A percentile compares a stretch with the other conserved stretches of the same genome.
Evolutionary conservation across 2,797 vertebrate genomes (phyloP).

Genomic region (Chloroceryle amazona): DNA sequence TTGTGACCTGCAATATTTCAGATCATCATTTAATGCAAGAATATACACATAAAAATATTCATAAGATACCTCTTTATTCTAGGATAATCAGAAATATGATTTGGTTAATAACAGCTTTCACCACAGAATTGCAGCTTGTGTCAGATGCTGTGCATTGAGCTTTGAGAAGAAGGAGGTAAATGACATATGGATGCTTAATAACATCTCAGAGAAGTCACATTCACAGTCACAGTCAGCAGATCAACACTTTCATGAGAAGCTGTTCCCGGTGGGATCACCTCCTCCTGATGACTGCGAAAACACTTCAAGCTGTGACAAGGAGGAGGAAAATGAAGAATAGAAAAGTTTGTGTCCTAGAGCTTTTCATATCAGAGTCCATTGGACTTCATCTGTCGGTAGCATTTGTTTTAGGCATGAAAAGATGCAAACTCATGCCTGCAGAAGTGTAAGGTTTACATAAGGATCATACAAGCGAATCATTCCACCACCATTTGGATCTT

Average conservation of each 20-base stretch:
- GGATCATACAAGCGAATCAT: not conserved
- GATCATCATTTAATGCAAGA: not conserved
- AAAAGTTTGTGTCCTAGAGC: conserved; percentile 16
- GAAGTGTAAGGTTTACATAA: not conserved
- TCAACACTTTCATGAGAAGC: conserved; percentile 44
- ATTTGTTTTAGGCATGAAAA: not conserved
- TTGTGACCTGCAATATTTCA: not conserved
- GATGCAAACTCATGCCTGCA: not conserved
- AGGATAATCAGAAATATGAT: not conserved
- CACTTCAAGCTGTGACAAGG: conserved; percentile 8
- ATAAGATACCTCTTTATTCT: not conserved
- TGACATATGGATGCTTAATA: conserved; percentile 42
- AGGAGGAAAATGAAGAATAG: conserved; percentile 5
- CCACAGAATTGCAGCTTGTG: not conserved
- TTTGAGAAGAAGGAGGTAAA: not conserved
- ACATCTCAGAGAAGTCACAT: conserved; percentile 39
- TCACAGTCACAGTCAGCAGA: conserved; percentile 44
- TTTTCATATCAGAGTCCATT: not conserved
- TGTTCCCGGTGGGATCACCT: conserved; percentile 38
- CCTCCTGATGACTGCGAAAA: conserved; percentile 31
- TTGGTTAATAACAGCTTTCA: not conserved
- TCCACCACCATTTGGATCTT: not conserved
- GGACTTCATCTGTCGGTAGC: not conserved
- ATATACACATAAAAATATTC: not conserved
- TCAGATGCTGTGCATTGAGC: not conserved